These are phyloP conservation scores for Patella ulyssiponensis DNA, from an alignment of 2,888 invertebrate genomes.

Conservation along the genomic window DNA sequence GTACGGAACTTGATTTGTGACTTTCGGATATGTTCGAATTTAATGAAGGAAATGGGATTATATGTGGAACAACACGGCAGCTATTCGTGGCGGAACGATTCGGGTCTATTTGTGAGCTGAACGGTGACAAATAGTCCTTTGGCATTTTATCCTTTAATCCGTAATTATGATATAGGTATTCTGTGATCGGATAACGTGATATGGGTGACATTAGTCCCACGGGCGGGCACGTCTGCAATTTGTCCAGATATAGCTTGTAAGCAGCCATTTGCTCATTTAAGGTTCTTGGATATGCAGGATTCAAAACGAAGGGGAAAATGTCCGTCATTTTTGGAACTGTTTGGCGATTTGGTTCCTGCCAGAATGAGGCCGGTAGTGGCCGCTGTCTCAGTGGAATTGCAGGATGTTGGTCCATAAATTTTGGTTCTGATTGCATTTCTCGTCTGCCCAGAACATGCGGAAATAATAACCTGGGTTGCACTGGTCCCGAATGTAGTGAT, in stretches of 20 bases:
- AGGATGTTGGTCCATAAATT: neutral
- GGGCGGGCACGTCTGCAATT: slow-evolving; percentile 25
- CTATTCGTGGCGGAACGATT: too few species aligned
- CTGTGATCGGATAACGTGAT: slow-evolving; percentile 33
- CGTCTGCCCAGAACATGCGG: neutral
- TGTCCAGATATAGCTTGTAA: slow-evolving; percentile 31
- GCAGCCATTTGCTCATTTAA: slow-evolving; percentile 17
- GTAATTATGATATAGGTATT: slow-evolving; percentile 36
- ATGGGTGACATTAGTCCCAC: slow-evolving; percentile 17
- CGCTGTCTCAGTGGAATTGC: slow-evolving; percentile 28
- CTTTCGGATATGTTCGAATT: neutral
- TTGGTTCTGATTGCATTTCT: neutral
- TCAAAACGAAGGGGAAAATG: neutral
- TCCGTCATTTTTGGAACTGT: neutral
- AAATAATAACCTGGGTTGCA: too few species aligned
- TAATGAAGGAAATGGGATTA: neutral
- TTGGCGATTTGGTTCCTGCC: slow-evolving; percentile 36
- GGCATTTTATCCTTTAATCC: slow-evolving; percentile 24
- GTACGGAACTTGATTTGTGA: neutral
- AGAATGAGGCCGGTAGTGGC: slow-evolving; percentile 37
- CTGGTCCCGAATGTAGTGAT: too few species aligned
- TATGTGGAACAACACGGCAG: neutral
- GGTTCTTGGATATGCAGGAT: neutral
- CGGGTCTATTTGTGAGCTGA: too few species aligned
- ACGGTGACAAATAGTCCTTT: too few species aligned